phyloP scores from a whole-genome alignment of 2,113 vertebrate genomes.

The Onychostruthus taczanowskii region DNA sequence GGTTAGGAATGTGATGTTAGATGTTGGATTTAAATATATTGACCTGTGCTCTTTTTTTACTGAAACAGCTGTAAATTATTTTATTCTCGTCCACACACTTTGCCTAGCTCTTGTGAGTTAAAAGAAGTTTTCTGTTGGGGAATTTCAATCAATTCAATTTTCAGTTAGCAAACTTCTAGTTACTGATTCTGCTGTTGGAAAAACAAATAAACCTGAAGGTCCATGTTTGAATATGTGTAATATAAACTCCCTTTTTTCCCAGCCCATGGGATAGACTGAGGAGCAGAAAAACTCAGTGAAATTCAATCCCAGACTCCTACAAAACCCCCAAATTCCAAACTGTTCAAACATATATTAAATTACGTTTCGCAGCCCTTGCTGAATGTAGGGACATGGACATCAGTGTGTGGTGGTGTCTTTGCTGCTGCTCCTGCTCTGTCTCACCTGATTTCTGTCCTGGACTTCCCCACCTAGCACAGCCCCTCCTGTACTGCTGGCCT shows the following conservation, averaged over 20 bases:
- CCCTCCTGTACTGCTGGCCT: not conserved
- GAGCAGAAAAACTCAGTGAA: not conserved
- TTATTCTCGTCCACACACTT: not conserved
- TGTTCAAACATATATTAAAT: fast-evolving
- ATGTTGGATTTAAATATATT: not conserved
- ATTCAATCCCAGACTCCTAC: not conserved
- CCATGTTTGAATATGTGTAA: not conserved
- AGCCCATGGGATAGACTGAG: not conserved
- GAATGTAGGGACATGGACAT: not conserved
- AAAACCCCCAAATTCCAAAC: not conserved
- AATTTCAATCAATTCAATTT: not conserved
- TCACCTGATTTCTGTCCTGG: fast-evolving
- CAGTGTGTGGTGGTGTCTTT: not conserved
- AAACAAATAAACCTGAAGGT: not conserved
- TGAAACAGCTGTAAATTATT: not conserved
- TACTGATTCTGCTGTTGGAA: not conserved
- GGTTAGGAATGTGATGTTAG: slow-evolving; percentile 42
- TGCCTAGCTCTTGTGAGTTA: not conserved
- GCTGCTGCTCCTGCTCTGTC: not conserved
- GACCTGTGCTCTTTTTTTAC: not conserved
- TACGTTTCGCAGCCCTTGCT: not conserved
- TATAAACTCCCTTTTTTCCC: not conserved
- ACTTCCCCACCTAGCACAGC: not conserved
- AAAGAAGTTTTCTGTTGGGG: not conserved
- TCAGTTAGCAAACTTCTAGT: not conserved